Percentiles rank a stretch among this genome's conserved stretches.
These are phyloP conservation scores for Tigriopus japonicus DNA, from an alignment of 1,140 invertebrate genomes.

Conservation along the genomic window DNA sequence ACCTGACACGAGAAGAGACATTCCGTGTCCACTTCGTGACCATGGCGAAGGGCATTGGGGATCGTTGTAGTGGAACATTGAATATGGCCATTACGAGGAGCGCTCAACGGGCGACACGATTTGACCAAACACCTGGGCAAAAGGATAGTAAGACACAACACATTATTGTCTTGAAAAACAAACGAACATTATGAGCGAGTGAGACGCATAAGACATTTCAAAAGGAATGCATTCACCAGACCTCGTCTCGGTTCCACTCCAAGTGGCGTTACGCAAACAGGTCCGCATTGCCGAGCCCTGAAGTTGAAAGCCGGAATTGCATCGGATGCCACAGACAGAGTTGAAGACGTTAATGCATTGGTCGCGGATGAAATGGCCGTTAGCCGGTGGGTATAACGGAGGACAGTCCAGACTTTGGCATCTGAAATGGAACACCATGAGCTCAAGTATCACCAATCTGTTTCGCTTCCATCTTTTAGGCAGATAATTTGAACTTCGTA, in stretches of 20 bases:
- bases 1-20: slow-evolving; percentile 42
- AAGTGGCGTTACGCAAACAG: slow-evolving; percentile 31
- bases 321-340: slow-evolving; percentile 45
- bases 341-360: slow-evolving; percentile 43
- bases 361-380: slow-evolving; percentile 45
- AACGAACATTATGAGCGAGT: too few relatives aligned
- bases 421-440: too few relatives aligned
- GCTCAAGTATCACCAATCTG: too few relatives aligned
- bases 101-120: slow-evolving; percentile 32
- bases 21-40: slow-evolving; percentile 36
- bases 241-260: slow-evolving; percentile 34
- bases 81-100: slow-evolving; percentile 37
- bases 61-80: slow-evolving; percentile 27
- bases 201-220: slow-evolving; percentile 10
- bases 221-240: neutral
- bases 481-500: too few relatives aligned
- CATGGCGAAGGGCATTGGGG: slow-evolving; percentile 24
- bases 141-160: too few relatives aligned
- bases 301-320: slow-evolving; percentile 42
- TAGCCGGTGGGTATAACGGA: slow-evolving; percentile 34
- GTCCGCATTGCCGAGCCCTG: slow-evolving; percentile 39
- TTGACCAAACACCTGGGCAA: slow-evolving; percentile 21
- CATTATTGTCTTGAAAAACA: too few relatives aligned
- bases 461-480: too few relatives aligned
- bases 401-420: slow-evolving; percentile 36